Percentiles rank a stretch among this genome's conserved stretches.
Conservation (phyloP, 2,113 vertebrate species). For the Leucopsar rothschildi region DNA sequence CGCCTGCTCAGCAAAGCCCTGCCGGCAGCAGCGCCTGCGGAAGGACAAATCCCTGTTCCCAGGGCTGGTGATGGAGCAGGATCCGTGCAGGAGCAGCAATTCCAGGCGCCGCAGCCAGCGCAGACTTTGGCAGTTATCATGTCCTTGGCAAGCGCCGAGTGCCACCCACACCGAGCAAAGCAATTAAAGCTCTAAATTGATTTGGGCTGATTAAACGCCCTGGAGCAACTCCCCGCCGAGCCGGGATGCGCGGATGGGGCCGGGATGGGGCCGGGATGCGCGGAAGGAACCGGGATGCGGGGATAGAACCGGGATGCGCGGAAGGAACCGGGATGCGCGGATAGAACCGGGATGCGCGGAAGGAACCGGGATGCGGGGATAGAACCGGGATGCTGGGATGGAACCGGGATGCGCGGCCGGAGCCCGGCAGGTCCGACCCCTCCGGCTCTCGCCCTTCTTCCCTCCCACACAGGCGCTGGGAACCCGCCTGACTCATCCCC, state of each 20-base stretch:
- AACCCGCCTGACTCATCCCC: neutral
- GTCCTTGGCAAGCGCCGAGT: neutral
- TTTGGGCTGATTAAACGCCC: neutral
- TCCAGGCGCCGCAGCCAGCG: neutral
- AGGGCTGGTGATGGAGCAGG: fast-evolving
- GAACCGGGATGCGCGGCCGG: neutral
- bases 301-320: neutral
- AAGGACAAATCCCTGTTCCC: neutral
- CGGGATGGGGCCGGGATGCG: neutral
- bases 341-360: neutral
- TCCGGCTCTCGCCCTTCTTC: neutral
- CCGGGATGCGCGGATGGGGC: neutral
- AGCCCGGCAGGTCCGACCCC: neutral
- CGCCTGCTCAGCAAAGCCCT: neutral
- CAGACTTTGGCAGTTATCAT: neutral
- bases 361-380: neutral
- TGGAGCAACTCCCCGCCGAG: neutral
- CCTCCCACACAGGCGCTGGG: neutral
- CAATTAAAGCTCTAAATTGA: neutral
- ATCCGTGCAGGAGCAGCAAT: neutral
- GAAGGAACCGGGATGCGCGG: neutral
- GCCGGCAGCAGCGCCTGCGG: fast-evolving
- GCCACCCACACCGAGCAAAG: neutral
- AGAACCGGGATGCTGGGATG: neutral
- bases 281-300: fast-evolving